phyloP scores from a whole-genome alignment of 2,797 vertebrate species.

The Pyrocephalus nanus region DNA sequence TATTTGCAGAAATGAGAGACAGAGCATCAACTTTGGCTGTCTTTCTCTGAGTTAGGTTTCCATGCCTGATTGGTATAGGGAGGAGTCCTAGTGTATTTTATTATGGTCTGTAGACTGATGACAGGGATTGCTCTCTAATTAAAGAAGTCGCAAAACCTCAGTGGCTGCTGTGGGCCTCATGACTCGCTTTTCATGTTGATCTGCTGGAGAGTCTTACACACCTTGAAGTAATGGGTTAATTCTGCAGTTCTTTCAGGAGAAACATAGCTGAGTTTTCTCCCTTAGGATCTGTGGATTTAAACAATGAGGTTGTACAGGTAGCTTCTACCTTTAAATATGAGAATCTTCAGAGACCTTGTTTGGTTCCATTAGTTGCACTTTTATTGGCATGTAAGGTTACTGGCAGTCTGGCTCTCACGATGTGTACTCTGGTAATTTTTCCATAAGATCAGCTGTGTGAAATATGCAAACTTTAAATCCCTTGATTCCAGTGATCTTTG shows the following conservation, averaged over 20 bases:
- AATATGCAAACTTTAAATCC: background rate
- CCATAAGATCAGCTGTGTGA: background rate
- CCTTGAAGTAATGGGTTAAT: background rate
- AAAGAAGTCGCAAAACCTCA: background rate
- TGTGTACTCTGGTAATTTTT: background rate
- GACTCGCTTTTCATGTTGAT: background rate
- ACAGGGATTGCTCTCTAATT: conserved; percentile 19
- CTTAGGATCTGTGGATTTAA: background rate
- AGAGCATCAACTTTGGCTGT: background rate
- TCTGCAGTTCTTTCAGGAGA: background rate
- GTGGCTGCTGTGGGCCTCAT: background rate
- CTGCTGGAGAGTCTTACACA: background rate
- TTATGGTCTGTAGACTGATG: background rate
- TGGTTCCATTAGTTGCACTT: background rate
- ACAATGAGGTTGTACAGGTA: background rate
- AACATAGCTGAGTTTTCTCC: background rate
- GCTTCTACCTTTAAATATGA: background rate
- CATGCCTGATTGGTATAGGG: background rate
- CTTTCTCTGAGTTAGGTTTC: background rate
- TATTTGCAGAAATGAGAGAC: background rate
- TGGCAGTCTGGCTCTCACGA: background rate
- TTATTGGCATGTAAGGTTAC: background rate
- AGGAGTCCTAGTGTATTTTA: conserved; percentile 25
- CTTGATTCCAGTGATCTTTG: background rate
- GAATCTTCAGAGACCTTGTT: background rate